Evolutionary conservation across 2,797 vertebrate species (phyloP).

Genomic region (Pantherophis vulpinus): DNA sequence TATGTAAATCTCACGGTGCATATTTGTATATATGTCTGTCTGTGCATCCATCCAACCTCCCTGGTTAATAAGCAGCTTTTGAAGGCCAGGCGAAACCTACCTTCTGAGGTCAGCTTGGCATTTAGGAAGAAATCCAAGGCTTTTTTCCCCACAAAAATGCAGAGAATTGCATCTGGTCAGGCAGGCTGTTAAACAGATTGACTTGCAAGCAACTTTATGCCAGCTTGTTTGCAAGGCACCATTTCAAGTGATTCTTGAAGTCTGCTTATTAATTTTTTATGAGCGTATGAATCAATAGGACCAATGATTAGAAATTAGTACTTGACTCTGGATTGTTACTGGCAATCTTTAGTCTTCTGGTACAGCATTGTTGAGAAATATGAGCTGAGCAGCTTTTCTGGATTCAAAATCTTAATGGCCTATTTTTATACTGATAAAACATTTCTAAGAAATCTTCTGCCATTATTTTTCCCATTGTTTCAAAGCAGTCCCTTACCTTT

Average conservation of each 20-base stretch:
- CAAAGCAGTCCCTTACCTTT: not conserved
- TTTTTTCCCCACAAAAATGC: not conserved
- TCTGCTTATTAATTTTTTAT: not conserved
- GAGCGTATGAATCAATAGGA: not conserved
- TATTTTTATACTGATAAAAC: not conserved
- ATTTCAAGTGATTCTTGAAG: not conserved
- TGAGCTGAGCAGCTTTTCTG: not conserved
- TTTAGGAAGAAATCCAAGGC: not conserved
- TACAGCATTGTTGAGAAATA: not conserved
- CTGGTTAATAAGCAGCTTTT: not conserved
- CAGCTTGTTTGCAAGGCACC: not conserved
- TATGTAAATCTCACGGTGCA: not conserved
- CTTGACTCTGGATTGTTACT: not conserved
- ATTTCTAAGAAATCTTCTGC: not conserved
- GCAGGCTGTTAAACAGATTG: not conserved
- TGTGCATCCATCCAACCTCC: not conserved
- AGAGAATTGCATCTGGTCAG: not conserved
- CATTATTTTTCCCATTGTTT: not conserved
- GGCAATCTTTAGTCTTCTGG: not conserved
- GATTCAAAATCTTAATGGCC: not conserved
- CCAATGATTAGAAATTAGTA: not conserved
- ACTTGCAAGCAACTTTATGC: not conserved
- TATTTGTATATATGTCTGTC: not conserved
- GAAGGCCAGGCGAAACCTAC: not conserved
- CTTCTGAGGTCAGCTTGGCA: not conserved